These are phyloP conservation scores for Platycercus adscitus DNA, from an alignment of 2,113 vertebrate species.

Conservation along the genomic window DNA sequence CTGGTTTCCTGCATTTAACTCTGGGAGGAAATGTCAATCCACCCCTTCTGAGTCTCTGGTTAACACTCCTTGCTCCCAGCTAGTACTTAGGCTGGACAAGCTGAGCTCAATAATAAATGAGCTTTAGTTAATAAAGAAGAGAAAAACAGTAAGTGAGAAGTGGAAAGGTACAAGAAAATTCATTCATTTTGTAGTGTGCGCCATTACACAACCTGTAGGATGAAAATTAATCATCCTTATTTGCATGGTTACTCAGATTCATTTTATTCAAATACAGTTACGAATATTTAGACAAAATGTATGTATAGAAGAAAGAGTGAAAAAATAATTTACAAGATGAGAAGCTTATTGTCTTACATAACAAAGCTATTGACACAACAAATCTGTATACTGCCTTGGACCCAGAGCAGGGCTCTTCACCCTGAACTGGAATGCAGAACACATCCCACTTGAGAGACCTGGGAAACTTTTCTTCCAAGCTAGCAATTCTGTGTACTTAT, in stretches of 20 bases:
- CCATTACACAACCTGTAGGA: background rate
- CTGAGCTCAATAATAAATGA: background rate
- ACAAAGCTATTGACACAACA: background rate
- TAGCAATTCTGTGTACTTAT: background rate
- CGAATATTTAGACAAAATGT: background rate
- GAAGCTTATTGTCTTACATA: background rate
- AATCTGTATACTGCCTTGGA: background rate
- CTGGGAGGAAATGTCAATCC: constrained; percentile 2
- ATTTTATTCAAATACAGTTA: background rate
- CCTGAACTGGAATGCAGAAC: background rate
- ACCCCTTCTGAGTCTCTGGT: constrained; percentile 12
- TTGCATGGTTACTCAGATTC: background rate
- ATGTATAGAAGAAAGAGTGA: background rate
- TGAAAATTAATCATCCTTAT: background rate
- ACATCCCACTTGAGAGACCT: background rate
- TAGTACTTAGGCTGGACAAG: background rate
- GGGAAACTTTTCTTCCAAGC: background rate
- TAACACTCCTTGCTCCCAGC: constrained; percentile 16
- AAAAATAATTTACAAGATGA: background rate
- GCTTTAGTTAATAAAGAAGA: background rate
- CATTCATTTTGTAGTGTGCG: background rate
- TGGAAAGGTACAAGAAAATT: background rate
- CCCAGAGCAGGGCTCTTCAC: background rate
- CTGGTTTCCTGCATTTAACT: constrained; percentile 50
- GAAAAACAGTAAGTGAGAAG: background rate